Percentiles rank a stretch among this genome's conserved stretches.
Evolutionary conservation across 2,797 vertebrate genomes (phyloP).

Genomic region (Bryconaethiops microstoma): DNA sequence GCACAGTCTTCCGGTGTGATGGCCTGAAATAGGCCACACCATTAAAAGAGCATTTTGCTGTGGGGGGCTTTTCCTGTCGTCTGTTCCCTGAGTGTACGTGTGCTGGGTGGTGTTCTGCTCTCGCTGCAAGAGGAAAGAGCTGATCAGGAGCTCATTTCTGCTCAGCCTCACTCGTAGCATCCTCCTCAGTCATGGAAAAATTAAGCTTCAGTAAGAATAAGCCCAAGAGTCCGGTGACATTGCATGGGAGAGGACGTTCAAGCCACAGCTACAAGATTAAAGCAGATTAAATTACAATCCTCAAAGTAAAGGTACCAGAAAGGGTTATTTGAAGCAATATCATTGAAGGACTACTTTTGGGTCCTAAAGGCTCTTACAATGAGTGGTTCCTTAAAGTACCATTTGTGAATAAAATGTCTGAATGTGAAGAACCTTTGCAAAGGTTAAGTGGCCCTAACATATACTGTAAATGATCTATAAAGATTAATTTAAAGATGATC

Average conservation of each 20-base stretch:
- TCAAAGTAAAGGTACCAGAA: not conserved
- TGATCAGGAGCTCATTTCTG: constrained; percentile 1
- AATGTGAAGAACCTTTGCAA: not conserved
- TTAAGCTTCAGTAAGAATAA: constrained; percentile 27
- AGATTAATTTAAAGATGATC: not conserved
- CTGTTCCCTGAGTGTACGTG: not conserved
- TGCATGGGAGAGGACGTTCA: constrained; percentile 4
- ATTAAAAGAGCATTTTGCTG: not conserved
- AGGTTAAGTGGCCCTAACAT: not conserved
- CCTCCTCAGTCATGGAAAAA: constrained; percentile 21
- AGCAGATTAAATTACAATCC: not conserved
- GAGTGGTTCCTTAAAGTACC: too few relatives aligned
- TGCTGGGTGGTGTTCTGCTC: constrained; percentile 5
- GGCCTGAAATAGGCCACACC: constrained; percentile 1
- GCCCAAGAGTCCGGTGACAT: not conserved
- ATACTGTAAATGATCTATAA: too few relatives aligned
- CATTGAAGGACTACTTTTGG: too few relatives aligned
- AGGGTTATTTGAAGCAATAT: not conserved
- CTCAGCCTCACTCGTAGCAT: constrained; percentile 25
- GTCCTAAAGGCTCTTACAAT: too few relatives aligned
- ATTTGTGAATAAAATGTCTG: not conserved
- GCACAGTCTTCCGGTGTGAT: not conserved
- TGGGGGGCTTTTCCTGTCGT: constrained; percentile 17
- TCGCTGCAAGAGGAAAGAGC: not conserved
- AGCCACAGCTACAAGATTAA: not conserved